Evolutionary conservation across 2,888 invertebrate genomes (phyloP), one percentile per base, ranked within the genome.

Genomic region (Hoplodrina blanda): DNA sequence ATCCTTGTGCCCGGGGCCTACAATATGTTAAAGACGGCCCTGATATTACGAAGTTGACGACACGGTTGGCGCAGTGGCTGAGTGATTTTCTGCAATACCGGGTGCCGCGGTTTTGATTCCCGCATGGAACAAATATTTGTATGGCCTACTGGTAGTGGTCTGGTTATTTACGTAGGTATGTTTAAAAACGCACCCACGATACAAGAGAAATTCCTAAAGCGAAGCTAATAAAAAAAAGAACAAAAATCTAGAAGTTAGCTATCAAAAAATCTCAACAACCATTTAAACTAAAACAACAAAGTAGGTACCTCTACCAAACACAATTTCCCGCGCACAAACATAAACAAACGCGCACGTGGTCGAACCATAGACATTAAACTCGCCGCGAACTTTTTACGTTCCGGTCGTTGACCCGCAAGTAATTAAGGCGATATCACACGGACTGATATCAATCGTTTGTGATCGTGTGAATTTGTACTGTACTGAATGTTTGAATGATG

Each of bases 291-390:
- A 75, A 67, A 17, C 25, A 71, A 62, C 25, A 72, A 54, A 30
- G 3, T 50, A 33, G 33, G 33, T 33, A 33, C 33, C 33, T 30
- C 30, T 33, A 62, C 55, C 56, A 46, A 60, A 69, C 30, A 66
- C 57, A 57, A 37, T 73, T 84, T 82, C 83, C 83, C 85, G 85
- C 83, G 76, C 65, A 72, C 57, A 69, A 78, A 85, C 73, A 83
- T 83, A 83, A 83, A 83, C 83, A 83, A 83, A 82, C 85, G 75
- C 19, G 73, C 83, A 83, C 85, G 83, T 83, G 83, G 82, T 79
- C 74, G 62, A 37, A 54, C 80, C 76, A 76, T 74, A 76, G 76
- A 76, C 67, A 64, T 46, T 63, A 60, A 63, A 76, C 80, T 65
- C 57, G 79, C 64, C 78, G 72, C 83, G 70, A 84, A 82, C 71